Conservation (phyloP, 92 coral and sea anemone genomes). For the Phenganax subtilis region DNA sequence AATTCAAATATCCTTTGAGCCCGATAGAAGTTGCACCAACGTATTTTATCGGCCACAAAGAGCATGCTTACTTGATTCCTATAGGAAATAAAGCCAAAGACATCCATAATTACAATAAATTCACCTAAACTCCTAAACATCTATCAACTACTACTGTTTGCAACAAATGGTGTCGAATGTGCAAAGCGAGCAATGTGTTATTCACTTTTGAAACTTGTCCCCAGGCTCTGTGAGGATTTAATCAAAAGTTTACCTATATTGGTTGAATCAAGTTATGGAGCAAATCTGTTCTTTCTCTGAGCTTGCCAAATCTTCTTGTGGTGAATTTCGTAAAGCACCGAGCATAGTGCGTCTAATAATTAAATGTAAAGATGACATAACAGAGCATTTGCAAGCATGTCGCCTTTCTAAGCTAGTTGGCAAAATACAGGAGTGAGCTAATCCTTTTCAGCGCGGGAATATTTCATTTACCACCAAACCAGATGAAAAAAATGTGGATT, state of each 20-base stretch:
- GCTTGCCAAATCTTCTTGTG: constrained; percentile 4
- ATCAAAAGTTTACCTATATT: not conserved
- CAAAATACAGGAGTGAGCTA: not conserved
- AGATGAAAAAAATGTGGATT: constrained; percentile 40
- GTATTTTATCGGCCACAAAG: too few species aligned
- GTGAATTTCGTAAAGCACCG: constrained; percentile 8
- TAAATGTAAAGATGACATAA: constrained; percentile 13
- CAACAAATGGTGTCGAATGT: not conserved
- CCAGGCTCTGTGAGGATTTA: constrained; percentile 1
- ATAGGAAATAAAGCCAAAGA: too few species aligned
- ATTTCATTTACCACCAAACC: not conserved
- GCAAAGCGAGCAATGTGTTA: not conserved
- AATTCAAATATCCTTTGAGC: too few species aligned
- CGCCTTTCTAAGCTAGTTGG: not conserved
- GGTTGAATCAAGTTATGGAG: constrained; percentile 8
- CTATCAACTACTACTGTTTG: not conserved
- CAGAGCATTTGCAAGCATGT: constrained; percentile 1
- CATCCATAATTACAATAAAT: not conserved
- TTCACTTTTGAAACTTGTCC: not conserved
- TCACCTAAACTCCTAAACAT: not conserved
- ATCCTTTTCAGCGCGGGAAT: constrained; percentile 6
- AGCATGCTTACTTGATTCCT: too few species aligned
- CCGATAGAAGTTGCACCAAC: too few species aligned
- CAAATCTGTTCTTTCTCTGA: constrained; percentile 18
- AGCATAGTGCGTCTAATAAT: not conserved